Evolutionary conservation across 1,140 invertebrate species (phyloP).

Genomic region (Calliopsis andreniformis): DNA sequence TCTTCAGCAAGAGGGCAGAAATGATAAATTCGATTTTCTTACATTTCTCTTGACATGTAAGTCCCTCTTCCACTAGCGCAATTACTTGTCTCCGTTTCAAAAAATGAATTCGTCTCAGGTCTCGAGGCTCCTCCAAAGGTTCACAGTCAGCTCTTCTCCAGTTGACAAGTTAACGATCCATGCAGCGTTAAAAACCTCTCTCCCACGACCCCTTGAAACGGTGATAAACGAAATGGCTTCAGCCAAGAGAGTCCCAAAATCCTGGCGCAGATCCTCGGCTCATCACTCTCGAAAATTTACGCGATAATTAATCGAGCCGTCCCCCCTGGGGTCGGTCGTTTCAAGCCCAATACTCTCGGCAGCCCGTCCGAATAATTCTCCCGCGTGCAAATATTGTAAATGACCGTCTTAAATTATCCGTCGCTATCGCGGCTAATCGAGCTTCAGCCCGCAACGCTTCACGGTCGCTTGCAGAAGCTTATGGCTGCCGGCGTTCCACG

Average conservation of each 20-base stretch:
- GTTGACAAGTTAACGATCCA: too few relatives aligned
- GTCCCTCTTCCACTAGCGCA: too few relatives aligned
- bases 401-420: slow-evolving; percentile 26
- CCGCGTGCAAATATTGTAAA: slow-evolving; percentile 22
- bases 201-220: not conserved
- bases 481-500: slow-evolving; percentile 18
- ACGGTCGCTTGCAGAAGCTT: not conserved
- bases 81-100: too few relatives aligned
- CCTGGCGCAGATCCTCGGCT: not conserved
- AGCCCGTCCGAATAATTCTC: not conserved
- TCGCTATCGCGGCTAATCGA: slow-evolving; percentile 40
- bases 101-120: too few relatives aligned
- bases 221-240: not conserved
- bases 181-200: not conserved
- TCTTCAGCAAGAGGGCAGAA: too few relatives aligned
- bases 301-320: slow-evolving; percentile 20
- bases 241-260: too few relatives aligned
- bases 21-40: too few relatives aligned
- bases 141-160: too few relatives aligned
- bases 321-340: not conserved
- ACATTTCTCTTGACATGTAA: too few relatives aligned
- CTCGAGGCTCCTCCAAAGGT: too few relatives aligned
- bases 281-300: slow-evolving; percentile 20
- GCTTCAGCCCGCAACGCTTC: not conserved
- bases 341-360: not conserved